Evolutionary conservation across 2,888 invertebrate species (phyloP).

Genomic region (Colostygia pectinataria): DNA sequence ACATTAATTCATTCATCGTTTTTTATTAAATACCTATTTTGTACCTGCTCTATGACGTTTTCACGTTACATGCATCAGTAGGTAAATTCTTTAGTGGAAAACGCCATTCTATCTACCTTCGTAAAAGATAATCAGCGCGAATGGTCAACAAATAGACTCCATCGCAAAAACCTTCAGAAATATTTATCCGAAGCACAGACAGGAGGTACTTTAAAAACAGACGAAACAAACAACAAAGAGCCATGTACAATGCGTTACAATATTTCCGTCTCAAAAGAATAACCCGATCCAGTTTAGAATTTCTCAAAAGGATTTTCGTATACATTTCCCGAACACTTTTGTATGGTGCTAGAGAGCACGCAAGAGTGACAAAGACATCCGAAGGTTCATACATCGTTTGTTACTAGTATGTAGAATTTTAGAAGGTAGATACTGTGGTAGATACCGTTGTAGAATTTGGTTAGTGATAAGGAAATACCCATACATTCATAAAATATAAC

Average conservation of each 20-base stretch:
- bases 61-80: too few species aligned
- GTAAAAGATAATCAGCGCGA: too few species aligned
- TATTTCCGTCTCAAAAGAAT: constrained; percentile 24
- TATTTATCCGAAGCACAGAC: constrained; percentile 11
- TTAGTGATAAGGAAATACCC: too few species aligned
- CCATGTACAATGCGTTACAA: constrained; percentile 17
- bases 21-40: too few species aligned
- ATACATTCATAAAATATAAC: too few species aligned
- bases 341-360: constrained; percentile 15
- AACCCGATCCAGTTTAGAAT: constrained; percentile 24
- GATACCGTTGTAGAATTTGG: not conserved
- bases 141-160: constrained; percentile 2
- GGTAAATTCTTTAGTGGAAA: too few species aligned
- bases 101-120: too few species aligned
- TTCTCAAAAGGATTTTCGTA: constrained; percentile 28
- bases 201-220: constrained; percentile 7
- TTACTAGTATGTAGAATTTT: too few species aligned
- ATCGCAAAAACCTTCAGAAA: constrained; percentile 1
- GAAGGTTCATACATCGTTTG: constrained; percentile 5
- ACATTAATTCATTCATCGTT: too few species aligned
- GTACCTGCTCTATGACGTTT: too few species aligned
- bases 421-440: too few species aligned
- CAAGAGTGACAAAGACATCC: constrained; percentile 9
- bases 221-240: constrained; percentile 15
- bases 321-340: constrained; percentile 31